A percentile compares a stretch with the other conserved stretches of the same genome.
These are phyloP conservation scores for Aspidiotus rigidus DNA, from an alignment of 2,888 invertebrate genomes.

Conservation along the genomic window DNA sequence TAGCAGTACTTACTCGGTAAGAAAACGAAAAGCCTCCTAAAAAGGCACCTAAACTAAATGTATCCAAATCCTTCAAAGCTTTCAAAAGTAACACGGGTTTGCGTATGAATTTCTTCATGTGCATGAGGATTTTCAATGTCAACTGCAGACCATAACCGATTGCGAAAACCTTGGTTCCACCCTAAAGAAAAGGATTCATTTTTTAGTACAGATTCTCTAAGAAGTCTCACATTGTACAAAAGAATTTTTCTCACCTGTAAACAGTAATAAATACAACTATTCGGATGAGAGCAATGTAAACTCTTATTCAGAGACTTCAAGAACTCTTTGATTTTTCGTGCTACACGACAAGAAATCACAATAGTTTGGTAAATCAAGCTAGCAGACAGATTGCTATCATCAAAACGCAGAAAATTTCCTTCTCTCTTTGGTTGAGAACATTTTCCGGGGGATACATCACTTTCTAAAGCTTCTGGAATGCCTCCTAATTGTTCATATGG, in stretches of 20 bases:
- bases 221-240: neutral
- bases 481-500: constrained; percentile 49
- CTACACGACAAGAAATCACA: constrained; percentile 12
- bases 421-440: neutral
- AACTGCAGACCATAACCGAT: constrained; percentile 56
- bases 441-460: constrained; percentile 4
- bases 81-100: constrained; percentile 48
- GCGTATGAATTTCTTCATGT: constrained; percentile 48
- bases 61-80: constrained; percentile 49
- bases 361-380: constrained; percentile 6
- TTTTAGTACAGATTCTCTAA: neutral
- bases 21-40: constrained; percentile 59
- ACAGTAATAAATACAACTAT: constrained; percentile 54
- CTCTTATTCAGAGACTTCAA: constrained; percentile 39
- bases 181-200: constrained; percentile 43
- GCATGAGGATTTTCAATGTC: constrained; percentile 51
- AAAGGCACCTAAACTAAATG: constrained; percentile 56
- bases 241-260: constrained; percentile 44
- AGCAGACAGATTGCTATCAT: constrained; percentile 7
- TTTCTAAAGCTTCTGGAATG: constrained; percentile 15
- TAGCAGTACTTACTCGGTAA: constrained; percentile 51
- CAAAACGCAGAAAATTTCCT: neutral
- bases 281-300: constrained; percentile 52
- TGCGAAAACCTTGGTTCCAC: constrained; percentile 51
- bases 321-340: constrained; percentile 19